These are phyloP conservation scores for Hucho hucho DNA, from an alignment of 2,113 vertebrate genomes.

Conservation along the genomic window DNA sequence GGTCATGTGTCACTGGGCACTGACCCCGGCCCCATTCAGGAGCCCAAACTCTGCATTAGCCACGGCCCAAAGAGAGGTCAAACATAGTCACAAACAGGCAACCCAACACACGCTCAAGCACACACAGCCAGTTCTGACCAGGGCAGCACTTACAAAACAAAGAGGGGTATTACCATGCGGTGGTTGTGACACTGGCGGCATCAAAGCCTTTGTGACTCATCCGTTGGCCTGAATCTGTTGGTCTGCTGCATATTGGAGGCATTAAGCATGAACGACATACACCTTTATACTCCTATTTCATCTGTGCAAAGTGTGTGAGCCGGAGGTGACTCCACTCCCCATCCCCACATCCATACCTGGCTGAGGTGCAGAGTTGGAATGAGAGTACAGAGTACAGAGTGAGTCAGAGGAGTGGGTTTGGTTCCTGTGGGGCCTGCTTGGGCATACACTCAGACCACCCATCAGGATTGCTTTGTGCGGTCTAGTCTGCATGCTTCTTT, in stretches of 20 bases:
- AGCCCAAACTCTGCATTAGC: conserved; percentile 48
- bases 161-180: not conserved
- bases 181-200: not conserved
- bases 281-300: not conserved
- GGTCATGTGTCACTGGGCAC: conserved; percentile 76
- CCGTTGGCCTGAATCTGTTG: not conserved
- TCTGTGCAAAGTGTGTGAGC: not conserved
- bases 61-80: conserved; percentile 47
- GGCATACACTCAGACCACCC: conserved; percentile 15
- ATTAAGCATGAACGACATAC: not conserved
- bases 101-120: conserved; percentile 4
- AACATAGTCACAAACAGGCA: conserved; percentile 40
- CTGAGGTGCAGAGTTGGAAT: not conserved
- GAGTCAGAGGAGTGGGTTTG: conserved; percentile 4
- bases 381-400: not conserved
- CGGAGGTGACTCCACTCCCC: not conserved
- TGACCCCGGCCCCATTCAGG: conserved; percentile 74
- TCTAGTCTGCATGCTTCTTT: conserved; percentile 3
- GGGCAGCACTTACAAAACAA: conserved; percentile 30
- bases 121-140: conserved; percentile 22
- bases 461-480: conserved; percentile 14
- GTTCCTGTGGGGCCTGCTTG: conserved; percentile 8
- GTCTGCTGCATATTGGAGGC: not conserved
- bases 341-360: too few species aligned
- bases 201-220: conserved; percentile 7